Conservation (phyloP, 1,140 invertebrate genomes). For the Plodia interpunctella region DNA sequence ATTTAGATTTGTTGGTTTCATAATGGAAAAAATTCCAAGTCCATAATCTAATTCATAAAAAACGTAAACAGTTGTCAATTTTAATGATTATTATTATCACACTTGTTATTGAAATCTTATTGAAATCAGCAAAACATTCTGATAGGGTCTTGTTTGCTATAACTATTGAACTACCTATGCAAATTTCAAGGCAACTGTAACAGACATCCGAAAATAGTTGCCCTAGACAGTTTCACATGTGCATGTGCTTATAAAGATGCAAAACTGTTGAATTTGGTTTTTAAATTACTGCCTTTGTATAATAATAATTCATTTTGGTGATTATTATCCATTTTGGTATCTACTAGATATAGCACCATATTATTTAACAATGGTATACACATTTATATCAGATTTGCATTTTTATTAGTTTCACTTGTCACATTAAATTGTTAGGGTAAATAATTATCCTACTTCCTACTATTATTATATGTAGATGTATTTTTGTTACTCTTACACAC, state of each 20-base stretch:
- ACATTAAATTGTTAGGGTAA: too few species aligned
- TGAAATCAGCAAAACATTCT: slow-evolving; percentile 5
- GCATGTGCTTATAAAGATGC: too few species aligned
- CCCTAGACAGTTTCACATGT: background rate
- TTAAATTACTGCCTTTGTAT: background rate
- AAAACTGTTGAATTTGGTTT: too few species aligned
- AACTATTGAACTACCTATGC: slow-evolving; percentile 13
- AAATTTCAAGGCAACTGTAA: slow-evolving; percentile 6
- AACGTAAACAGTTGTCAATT: background rate
- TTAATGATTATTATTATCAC: slow-evolving; percentile 2
- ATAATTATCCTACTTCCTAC: too few species aligned
- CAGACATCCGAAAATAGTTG: background rate
- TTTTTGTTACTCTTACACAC: too few species aligned
- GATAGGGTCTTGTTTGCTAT: slow-evolving; percentile 11
- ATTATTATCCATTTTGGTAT: too few species aligned
- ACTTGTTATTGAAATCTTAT: slow-evolving; percentile 7
- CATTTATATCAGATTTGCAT: too few species aligned
- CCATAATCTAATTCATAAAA: background rate
- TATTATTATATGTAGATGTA: too few species aligned
- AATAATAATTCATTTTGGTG: background rate
- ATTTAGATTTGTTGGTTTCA: too few species aligned
- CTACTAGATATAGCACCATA: too few species aligned
- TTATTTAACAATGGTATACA: too few species aligned
- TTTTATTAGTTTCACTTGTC: too few species aligned
- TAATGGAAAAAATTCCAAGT: background rate